Percentiles rank a stretch among this genome's conserved stretches.
Conservation (phyloP, 2,888 invertebrate genomes). For the Lydus trimaculatus region DNA sequence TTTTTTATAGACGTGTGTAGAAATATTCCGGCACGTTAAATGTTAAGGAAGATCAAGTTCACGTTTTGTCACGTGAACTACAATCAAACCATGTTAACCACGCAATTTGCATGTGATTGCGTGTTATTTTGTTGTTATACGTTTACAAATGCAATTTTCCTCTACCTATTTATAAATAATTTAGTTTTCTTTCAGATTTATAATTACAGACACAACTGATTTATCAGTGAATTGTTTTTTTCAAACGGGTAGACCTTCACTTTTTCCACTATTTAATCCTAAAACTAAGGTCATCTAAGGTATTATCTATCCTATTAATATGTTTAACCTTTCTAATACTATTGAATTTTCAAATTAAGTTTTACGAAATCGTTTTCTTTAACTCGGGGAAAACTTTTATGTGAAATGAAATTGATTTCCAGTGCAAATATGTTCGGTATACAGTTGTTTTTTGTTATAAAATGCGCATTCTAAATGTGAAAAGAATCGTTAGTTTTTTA, state of each 20-base stretch:
- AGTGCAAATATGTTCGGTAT: neutral
- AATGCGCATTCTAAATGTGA: neutral
- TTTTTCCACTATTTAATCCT: neutral
- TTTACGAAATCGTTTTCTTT: no score
- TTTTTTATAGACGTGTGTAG: neutral
- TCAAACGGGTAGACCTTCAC: neutral
- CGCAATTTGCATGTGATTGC: conserved; percentile 1
- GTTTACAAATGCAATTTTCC: neutral
- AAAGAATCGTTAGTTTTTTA: neutral
- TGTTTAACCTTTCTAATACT: neutral
- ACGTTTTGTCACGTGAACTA: neutral
- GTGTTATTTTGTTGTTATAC: neutral
- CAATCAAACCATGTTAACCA: neutral
- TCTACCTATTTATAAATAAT: conserved; percentile 3
- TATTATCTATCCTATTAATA: neutral
- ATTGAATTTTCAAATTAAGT: neutral
- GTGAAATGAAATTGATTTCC: neutral
- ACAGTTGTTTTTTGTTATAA: neutral
- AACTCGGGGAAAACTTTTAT: neutral
- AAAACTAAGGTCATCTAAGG: neutral
- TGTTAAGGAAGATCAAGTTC: conserved; percentile 3
- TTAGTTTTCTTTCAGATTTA: neutral
- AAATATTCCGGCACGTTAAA: neutral
- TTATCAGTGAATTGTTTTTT: neutral
- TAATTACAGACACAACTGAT: neutral